Evolutionary conservation across 1,140 invertebrate genomes (phyloP), one percentile per base, ranked within the genome.

Genomic region (Drosophila saltans): DNA sequence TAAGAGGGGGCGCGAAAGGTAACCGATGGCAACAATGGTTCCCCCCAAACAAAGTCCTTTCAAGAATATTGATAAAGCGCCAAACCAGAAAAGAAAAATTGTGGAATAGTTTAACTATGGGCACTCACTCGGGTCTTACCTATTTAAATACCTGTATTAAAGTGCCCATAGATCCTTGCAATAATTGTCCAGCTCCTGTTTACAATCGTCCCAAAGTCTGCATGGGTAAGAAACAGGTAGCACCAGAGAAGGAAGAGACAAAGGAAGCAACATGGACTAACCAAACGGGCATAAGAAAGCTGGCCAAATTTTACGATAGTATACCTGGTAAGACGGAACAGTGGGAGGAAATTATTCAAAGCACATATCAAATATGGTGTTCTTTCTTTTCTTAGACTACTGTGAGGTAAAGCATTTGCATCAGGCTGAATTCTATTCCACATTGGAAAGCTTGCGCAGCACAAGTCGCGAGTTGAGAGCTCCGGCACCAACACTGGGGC

Each of bases 291-390:
- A 89, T 92, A 6, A 72, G 88, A 43, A 78, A 88, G 0, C 67
- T 92, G 45, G 88, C 85, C 39, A 91, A 91, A 57, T 91, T 92
- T 66, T 92, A 92, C 56, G 91, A 92, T 41, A 92, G 91, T 57
- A 92, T 92, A 77, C 91, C 91, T 64, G 86, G 91, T 92, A 59
- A 55, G 40, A 39, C 7, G 5, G 3, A 21, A 52, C 45, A 72
- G 58, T 78, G 36, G 0, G 3, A 16, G 9, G 41, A 60, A 9
- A 30, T 11, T 2, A 65, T 59, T 48, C n/a, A 1, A 66, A 66
- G 24, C 21, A 16, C n/a, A 8, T 16, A 62, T 11, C 10, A 1
- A 26, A 10, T 59, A 11, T 45, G 7, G 16, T 16, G 16, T 2
- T 30, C 7, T 33, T 26, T 40, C 41, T 9, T 36, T 36, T 36